These are phyloP conservation scores for Diaprepes abbreviatus DNA, from an alignment of 2,888 invertebrate genomes.

Conservation along the genomic window DNA sequence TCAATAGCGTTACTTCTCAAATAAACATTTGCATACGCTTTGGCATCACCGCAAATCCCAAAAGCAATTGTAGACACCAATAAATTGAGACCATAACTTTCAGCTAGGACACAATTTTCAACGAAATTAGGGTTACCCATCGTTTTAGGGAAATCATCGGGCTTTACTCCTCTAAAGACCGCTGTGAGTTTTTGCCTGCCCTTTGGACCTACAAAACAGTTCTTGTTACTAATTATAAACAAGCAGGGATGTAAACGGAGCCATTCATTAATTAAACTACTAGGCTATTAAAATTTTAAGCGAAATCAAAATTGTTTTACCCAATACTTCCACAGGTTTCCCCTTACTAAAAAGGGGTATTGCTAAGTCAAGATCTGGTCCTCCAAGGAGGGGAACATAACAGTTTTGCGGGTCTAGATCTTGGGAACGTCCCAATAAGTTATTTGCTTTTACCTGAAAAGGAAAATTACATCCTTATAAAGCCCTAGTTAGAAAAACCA, in stretches of 20 bases:
- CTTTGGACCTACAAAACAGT: conserved; percentile 26
- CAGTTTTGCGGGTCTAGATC: conserved; percentile 72
- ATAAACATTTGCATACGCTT: conserved; percentile 58
- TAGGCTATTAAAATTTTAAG: too few species aligned
- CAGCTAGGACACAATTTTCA: conserved; percentile 48
- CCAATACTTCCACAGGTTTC: conserved; percentile 68
- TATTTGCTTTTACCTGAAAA: conserved; percentile 71
- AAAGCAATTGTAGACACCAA: conserved; percentile 61
- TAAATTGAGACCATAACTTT: conserved; percentile 61
- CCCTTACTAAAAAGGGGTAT: conserved; percentile 76
- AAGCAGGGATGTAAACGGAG: too few species aligned
- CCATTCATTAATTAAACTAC: too few species aligned
- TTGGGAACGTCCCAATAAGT: conserved; percentile 74
- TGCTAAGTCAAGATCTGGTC: conserved; percentile 75
- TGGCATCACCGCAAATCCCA: conserved; percentile 62
- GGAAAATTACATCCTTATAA: background rate
- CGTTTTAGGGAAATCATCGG: conserved; percentile 53
- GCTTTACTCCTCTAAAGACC: conserved; percentile 52
- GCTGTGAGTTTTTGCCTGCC: conserved; percentile 50
- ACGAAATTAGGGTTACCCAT: conserved; percentile 44
- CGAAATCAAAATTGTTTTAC: too few species aligned
- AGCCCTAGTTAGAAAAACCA: background rate
- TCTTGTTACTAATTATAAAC: too few species aligned
- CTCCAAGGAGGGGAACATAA: conserved; percentile 76
- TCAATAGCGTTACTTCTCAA: conserved; percentile 60